A percentile compares a stretch with the other conserved stretches of the same genome.
phyloP scores from a whole-genome alignment of 2,113 vertebrate genomes.

The Picathartes gymnocephalus region DNA sequence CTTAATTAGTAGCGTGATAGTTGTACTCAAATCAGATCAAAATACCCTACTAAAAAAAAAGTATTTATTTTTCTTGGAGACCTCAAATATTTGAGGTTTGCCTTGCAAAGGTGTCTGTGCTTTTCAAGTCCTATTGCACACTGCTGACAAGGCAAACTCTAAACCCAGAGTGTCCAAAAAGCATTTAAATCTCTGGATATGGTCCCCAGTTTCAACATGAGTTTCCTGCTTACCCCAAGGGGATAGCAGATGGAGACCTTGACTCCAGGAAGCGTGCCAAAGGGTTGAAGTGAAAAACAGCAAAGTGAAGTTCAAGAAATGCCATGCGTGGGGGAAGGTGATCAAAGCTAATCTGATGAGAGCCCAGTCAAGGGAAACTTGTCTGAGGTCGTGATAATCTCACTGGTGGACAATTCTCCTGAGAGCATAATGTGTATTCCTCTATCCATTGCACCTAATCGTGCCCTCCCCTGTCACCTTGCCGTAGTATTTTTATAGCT shows the following conservation, averaged over 20 bases:
- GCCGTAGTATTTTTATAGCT: not conserved
- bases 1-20: not conserved
- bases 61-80: not conserved
- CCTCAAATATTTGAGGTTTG: not conserved
- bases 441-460: not conserved
- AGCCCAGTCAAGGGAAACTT: not conserved
- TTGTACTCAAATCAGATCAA: not conserved
- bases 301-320: not conserved
- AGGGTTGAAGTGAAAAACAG: not conserved
- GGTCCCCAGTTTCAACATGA: not conserved
- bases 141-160: not conserved
- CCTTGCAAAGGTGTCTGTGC: not conserved
- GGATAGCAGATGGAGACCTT: not conserved
- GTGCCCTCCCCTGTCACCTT: not conserved
- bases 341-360: not conserved
- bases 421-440: not conserved
- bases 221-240: not conserved
- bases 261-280: accelerated
- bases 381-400: not conserved
- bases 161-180: not conserved
- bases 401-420: not conserved
- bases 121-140: not conserved
- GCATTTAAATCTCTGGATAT: not conserved
- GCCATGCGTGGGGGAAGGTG: not conserved
- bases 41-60: not conserved